Evolutionary conservation across 2,888 invertebrate species (phyloP).

Genomic region (Cryptocephalus primarius): DNA sequence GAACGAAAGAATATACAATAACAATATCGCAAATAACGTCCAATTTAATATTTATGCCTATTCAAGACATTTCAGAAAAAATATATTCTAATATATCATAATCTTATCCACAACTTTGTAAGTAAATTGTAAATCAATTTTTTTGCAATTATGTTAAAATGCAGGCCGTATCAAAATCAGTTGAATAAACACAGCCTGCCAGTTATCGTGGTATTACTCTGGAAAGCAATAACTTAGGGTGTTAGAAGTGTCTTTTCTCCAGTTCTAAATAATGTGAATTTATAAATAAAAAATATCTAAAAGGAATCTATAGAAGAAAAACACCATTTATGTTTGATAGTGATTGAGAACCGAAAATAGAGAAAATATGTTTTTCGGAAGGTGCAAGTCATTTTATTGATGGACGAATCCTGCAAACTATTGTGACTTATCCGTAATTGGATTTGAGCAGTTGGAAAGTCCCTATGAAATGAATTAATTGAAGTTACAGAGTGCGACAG

Average conservation of each 20-base stretch:
- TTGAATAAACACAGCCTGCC: too few relatives aligned
- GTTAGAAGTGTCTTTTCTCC: slow-evolving; percentile 11
- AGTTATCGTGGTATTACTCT: background rate
- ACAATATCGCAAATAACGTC: too few relatives aligned
- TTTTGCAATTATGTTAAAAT: too few relatives aligned
- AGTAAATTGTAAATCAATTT: too few relatives aligned
- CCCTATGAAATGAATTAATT: slow-evolving; percentile 32
- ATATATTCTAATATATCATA: too few relatives aligned
- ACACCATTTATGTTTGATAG: slow-evolving; percentile 22
- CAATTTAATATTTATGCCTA: too few relatives aligned
- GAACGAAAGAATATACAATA: background rate
- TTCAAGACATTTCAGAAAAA: too few relatives aligned
- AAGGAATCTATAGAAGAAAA: slow-evolving; percentile 17
- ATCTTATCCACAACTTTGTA: too few relatives aligned
- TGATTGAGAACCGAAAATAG: slow-evolving; percentile 19
- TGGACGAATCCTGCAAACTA: slow-evolving; percentile 18
- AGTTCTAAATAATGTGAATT: too few relatives aligned
- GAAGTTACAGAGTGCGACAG: slow-evolving; percentile 25
- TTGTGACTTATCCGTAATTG: slow-evolving; percentile 36
- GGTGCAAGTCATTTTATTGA: slow-evolving; percentile 19
- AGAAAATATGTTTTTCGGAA: slow-evolving; percentile 18
- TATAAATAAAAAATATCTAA: slow-evolving; percentile 11
- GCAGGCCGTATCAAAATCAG: too few relatives aligned
- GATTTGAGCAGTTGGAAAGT: slow-evolving; percentile 27
- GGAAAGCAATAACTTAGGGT: slow-evolving; percentile 7